Base-by-base conservation (phyloP, 1,140 invertebrate genomes). In the Nilaparvata lugens region DNA sequence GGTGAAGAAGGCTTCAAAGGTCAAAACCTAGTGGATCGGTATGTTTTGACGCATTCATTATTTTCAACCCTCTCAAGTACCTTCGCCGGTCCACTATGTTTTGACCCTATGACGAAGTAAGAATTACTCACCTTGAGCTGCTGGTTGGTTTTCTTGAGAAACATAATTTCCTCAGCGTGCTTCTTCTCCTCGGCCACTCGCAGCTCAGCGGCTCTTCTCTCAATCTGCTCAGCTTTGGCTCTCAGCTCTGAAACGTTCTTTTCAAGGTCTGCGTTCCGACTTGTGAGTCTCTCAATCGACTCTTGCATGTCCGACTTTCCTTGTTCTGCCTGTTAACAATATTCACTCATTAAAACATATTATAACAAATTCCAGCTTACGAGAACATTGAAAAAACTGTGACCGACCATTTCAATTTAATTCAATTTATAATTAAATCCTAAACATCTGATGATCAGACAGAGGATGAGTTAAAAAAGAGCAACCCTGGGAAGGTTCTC, bases 131-230 rank as follows among this genome's bases (percentile, higher is more conserved):
- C 89, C 82, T 96, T 96, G 13, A 97, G 76, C 73, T 97, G 94
- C 66, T 88, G 83, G 74, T 96, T 97, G 6, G 93, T 95, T 73
- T 93, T 89, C 75, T 94, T 96, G 23, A 96, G 77, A 68, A 93
- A 93, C 42, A 88, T 79, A 45, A 95, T 85, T 74, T 97, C 93
- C 71, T 97, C 93, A 14, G 83, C 83, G 68, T 95, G 91, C 71
- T 93, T 89, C 72, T 93, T 91, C 71, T 94, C 89, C 71, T 95
- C 90, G 0, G 92, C 89, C 59, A 87, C 81, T 18, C 86, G 75
- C 62, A 92, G 77, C 72, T 96, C 93, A 2, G 83, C 82, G n/a
- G 89, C 86, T 66, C 91, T 78, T 63, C 89, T 81, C 71, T 96
- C 92, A 21, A 61, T 54, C 65, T 90, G 89, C 67, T 95, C 91